Conservation (phyloP, 2,888 invertebrate species). For the Phlogophora meticulosa region DNA sequence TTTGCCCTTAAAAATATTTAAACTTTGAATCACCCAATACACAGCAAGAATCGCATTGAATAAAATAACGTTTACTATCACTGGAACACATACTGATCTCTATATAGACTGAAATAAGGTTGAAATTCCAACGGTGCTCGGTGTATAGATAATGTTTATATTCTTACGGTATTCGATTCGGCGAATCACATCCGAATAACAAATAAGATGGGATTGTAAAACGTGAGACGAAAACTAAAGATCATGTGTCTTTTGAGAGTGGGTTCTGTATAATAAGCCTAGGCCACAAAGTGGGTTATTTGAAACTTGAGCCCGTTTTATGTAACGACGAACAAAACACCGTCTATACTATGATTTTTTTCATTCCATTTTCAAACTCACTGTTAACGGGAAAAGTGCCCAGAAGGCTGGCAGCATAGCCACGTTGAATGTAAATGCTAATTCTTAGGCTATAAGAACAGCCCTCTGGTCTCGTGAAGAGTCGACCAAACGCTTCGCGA, state of each 20-base stretch:
- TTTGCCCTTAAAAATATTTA: slow-evolving; percentile 49
- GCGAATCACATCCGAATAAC: slow-evolving; percentile 61
- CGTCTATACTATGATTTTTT: too few relatives aligned
- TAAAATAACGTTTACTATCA: slow-evolving; percentile 12
- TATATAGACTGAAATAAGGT: background rate
- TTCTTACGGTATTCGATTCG: slow-evolving; percentile 56
- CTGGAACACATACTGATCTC: background rate
- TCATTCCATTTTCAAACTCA: too few relatives aligned
- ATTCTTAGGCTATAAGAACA: too few relatives aligned
- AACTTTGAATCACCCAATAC: slow-evolving; percentile 60
- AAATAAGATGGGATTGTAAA: slow-evolving; percentile 43
- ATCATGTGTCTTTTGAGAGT: slow-evolving; percentile 22
- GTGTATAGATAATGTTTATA: slow-evolving; percentile 22
- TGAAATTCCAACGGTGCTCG: slow-evolving; percentile 17
- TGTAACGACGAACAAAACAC: too few relatives aligned
- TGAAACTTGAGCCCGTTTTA: slow-evolving; percentile 13
- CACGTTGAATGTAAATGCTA: too few relatives aligned
- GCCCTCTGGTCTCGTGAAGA: too few relatives aligned
- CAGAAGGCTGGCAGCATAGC: too few relatives aligned
- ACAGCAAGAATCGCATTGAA: slow-evolving; percentile 16
- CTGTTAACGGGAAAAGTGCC: too few relatives aligned
- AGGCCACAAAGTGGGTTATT: slow-evolving; percentile 18
- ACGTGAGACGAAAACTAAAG: slow-evolving; percentile 59
- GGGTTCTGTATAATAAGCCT: slow-evolving; percentile 41
- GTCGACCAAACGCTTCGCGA: too few relatives aligned